A percentile compares a stretch with the other conserved stretches of the same genome.
Conservation (phyloP, 2,113 vertebrate genomes). For the Helogale parvula region DNA sequence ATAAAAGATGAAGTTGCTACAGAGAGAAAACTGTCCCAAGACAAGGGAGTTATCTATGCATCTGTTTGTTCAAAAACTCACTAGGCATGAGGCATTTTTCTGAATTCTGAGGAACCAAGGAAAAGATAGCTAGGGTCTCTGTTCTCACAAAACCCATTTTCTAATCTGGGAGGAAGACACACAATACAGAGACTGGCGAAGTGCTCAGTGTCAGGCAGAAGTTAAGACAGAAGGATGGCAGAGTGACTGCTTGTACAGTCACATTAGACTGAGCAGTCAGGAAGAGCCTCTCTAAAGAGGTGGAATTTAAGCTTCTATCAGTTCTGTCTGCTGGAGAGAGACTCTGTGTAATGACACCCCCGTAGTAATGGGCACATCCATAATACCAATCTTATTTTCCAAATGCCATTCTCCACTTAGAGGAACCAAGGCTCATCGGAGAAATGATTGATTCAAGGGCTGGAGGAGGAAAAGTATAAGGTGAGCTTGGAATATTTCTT, state of each 20-base stretch:
- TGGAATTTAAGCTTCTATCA: neutral
- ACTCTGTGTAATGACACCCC: neutral
- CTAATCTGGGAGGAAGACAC: neutral
- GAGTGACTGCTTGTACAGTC: neutral
- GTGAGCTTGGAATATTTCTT: neutral
- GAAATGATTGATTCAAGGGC: neutral
- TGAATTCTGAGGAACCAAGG: neutral
- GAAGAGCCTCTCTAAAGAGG: neutral
- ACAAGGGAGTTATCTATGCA: neutral
- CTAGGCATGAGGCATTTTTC: neutral
- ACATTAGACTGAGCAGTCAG: neutral
- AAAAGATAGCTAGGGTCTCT: neutral
- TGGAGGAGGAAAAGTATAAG: neutral
- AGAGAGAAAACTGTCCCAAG: neutral
- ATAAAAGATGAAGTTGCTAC: neutral
- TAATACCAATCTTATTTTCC: slow-evolving; percentile 3
- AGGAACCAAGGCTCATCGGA: neutral
- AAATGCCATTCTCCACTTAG: neutral
- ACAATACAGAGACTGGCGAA: neutral
- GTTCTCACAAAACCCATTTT: neutral
- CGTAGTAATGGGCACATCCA: neutral
- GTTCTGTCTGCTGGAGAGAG: neutral
- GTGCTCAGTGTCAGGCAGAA: neutral
- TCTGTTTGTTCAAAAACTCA: neutral
- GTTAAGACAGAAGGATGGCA: neutral